A percentile compares a stretch with the other conserved stretches of the same genome.
Conservation (phyloP, 2,888 invertebrate species). For the Nomada lathburiana region DNA sequence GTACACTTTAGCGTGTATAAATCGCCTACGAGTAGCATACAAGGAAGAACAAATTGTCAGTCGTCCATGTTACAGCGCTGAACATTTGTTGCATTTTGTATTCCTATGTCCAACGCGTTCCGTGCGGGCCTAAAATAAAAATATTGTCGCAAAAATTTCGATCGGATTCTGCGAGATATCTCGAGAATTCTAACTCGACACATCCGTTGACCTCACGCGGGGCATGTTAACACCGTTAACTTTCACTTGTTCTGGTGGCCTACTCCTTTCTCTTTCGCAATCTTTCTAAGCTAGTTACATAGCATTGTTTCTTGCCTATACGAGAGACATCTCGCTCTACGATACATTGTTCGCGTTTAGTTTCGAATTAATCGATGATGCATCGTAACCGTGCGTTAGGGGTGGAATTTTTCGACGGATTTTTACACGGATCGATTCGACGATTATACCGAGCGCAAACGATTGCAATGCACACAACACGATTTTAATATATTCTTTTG, state of each 20-base stretch:
- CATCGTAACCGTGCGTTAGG: constrained; percentile 6
- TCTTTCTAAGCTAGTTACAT: constrained; percentile 16
- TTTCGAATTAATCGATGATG: neutral
- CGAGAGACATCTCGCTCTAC: constrained; percentile 17
- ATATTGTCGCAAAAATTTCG: too few species aligned
- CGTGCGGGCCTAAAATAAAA: too few species aligned
- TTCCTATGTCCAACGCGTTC: neutral
- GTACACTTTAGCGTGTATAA: constrained; percentile 38
- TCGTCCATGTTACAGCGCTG: neutral
- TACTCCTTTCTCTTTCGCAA: constrained; percentile 23
- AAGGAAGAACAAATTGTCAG: neutral
- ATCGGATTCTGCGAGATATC: too few species aligned
- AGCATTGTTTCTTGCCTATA: constrained; percentile 5
- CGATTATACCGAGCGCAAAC: constrained; percentile 8
- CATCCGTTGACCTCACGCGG: too few species aligned
- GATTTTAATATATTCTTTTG: constrained; percentile 65
- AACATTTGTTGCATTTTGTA: neutral
- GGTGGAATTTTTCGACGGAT: constrained; percentile 23
- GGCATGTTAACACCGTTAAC: constrained; percentile 3
- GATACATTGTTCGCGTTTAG: constrained; percentile 6
- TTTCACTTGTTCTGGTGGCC: constrained; percentile 34
- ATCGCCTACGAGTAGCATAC: constrained; percentile 11
- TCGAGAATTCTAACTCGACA: too few species aligned
- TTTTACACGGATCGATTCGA: constrained; percentile 17
- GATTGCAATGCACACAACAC: constrained; percentile 8